Evolutionary conservation across 2,888 invertebrate genomes (phyloP).

Genomic region (Ochlodes sylvanus): DNA sequence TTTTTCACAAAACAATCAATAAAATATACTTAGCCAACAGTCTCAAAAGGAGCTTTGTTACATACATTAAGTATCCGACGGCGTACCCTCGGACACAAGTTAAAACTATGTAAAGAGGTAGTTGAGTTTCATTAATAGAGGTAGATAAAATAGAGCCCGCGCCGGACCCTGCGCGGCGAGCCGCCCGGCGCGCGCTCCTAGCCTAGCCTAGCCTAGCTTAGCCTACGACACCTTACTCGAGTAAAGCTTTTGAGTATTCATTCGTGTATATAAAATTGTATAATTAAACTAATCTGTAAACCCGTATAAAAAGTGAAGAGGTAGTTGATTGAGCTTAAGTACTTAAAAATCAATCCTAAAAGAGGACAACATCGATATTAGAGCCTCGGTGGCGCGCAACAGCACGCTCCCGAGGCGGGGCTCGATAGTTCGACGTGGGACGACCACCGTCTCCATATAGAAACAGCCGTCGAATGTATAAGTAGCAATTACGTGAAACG

Average conservation of each 20-base stretch:
- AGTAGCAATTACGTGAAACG: constrained; percentile 78
- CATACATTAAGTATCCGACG: constrained; percentile 70
- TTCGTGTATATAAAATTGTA: constrained; percentile 83
- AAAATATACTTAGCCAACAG: constrained; percentile 82
- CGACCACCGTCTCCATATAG: constrained; percentile 69
- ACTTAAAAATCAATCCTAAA: constrained; percentile 77
- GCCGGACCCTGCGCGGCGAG: constrained; percentile 79
- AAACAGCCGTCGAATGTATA: constrained; percentile 81
- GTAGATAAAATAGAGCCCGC: constrained; percentile 67
- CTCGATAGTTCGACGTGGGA: constrained; percentile 55
- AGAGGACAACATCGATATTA: constrained; percentile 62
- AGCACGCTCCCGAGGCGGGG: constrained; percentile 45
- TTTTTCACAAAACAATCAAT: constrained; percentile 74
- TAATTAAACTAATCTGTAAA: constrained; percentile 85
- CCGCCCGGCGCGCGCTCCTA: constrained; percentile 73
- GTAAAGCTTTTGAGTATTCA: constrained; percentile 85
- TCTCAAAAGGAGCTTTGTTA: constrained; percentile 73
- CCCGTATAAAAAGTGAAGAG: constrained; percentile 85
- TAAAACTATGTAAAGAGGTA: constrained; percentile 83
- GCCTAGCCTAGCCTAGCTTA: constrained; percentile 64
- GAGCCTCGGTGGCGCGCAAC: constrained; percentile 5
- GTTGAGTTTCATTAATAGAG: constrained; percentile 77
- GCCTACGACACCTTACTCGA: constrained; percentile 79
- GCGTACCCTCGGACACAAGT: constrained; percentile 71
- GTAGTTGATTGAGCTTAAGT: constrained; percentile 84